Conservation (phyloP, 2,888 invertebrate genomes). For the Physocephala rufipes region DNA sequence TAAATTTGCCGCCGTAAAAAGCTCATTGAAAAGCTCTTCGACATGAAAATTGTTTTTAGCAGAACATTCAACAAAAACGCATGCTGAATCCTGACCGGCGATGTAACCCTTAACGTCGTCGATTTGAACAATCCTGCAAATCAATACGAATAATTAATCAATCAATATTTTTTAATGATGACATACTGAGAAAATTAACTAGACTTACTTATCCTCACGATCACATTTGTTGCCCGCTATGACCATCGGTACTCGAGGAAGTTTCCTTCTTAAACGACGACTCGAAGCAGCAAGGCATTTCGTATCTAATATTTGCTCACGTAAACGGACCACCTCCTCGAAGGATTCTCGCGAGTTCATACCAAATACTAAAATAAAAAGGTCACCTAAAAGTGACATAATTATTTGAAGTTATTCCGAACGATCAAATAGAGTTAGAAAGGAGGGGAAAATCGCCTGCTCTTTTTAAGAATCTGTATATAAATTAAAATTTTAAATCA, state of each 20-base stretch:
- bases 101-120: conserved; percentile 84
- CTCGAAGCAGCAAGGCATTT: conserved; percentile 74
- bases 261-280: conserved; percentile 70
- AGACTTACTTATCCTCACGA: conserved; percentile 76
- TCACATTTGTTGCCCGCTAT: conserved; percentile 90
- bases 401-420: too few relatives aligned
- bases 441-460: too few relatives aligned
- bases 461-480: too few relatives aligned
- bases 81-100: conserved; percentile 78
- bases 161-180: not conserved
- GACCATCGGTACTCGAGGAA: conserved; percentile 83
- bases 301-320: conserved; percentile 86
- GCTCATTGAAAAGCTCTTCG: conserved; percentile 84
- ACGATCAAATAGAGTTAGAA: too few relatives aligned
- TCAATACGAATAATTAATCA: not conserved
- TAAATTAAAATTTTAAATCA: too few relatives aligned
- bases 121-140: conserved; percentile 75
- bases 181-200: not conserved
- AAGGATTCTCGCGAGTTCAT: conserved; percentile 87
- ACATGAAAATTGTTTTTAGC: conserved; percentile 84
- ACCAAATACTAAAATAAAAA: conserved; percentile 83
- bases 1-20: conserved; percentile 83
- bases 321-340: conserved; percentile 81
- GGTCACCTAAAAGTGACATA: conserved; percentile 70
- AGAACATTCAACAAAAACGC: conserved; percentile 84